Conservation (phyloP, 1,140 invertebrate species). For the Halyomorpha halys region DNA sequence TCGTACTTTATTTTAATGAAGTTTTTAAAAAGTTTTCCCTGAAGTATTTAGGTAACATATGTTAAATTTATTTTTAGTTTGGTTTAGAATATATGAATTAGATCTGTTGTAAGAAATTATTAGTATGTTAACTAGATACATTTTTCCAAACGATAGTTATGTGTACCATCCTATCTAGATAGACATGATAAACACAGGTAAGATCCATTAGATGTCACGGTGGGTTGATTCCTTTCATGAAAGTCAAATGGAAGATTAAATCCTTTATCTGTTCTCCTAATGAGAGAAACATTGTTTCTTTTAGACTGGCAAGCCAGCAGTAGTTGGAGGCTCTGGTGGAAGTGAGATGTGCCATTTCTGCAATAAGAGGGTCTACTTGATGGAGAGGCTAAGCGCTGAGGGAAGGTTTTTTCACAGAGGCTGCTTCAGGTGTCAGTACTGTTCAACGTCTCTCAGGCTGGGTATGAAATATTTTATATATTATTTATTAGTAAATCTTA, state of each 20-base stretch:
- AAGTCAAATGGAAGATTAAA: slow-evolving; percentile 3
- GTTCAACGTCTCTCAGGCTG: slow-evolving; percentile 53
- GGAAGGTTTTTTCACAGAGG: slow-evolving; percentile 77
- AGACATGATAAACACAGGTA: too few species aligned
- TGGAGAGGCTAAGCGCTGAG: slow-evolving; percentile 77
- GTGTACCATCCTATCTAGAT: too few species aligned
- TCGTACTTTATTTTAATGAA: too few species aligned
- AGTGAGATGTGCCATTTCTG: slow-evolving; percentile 81
- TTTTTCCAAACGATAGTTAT: too few species aligned
- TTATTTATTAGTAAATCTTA: too few species aligned
- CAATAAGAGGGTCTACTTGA: slow-evolving; percentile 73
- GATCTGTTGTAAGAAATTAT: too few species aligned
- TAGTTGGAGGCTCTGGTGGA: slow-evolving; percentile 36
- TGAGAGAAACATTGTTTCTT: slow-evolving; percentile 7
- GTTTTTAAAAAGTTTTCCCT: too few species aligned
- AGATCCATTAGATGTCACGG: not conserved
- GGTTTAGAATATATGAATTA: too few species aligned
- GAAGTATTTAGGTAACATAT: too few species aligned
- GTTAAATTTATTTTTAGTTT: too few species aligned
- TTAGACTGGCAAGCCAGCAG: slow-evolving; percentile 7
- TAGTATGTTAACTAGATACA: too few species aligned
- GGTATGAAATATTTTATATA: slow-evolving; percentile 35
- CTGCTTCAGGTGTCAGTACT: slow-evolving; percentile 71
- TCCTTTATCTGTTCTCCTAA: not conserved
- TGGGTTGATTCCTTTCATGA: slow-evolving; percentile 1